Base-by-base conservation (phyloP, 23 tunicate species). In the Halocynthia aurantium region DNA sequence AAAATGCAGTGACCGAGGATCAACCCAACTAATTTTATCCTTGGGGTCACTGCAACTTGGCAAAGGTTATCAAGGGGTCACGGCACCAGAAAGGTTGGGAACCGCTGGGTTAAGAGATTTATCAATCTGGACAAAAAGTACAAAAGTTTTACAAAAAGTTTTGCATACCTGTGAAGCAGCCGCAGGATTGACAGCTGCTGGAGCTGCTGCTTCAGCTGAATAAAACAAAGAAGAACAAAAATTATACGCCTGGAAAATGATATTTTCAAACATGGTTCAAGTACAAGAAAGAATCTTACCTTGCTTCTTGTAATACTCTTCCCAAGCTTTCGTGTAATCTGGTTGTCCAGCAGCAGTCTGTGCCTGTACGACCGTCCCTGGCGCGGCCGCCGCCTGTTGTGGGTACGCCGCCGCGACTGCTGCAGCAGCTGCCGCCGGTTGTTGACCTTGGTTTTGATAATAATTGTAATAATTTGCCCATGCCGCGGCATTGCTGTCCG, bases 241-340 rank as follows among this genome's bases (percentile, higher is more conserved):
- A 31, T 31, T 31, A 31, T 31, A 31, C 2, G 17, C 63, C 4
- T 13, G 63, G 63, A 13, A n/a, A 58, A 58, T 58, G 4, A 58
- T 0, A 12, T 72, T 72, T 44, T 11, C 4, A 72, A 49, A 40
- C 51, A 1, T 40, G 4, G 18, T 11, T 40, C 2, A 72, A 15
- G 5, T 0, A 67, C 20, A n/a, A 67, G 4, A 67, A 15, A 67
- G 4, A 18, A 11, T 13, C 83, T 8, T 44, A 88, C 94, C 94
- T 22, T 81, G 84, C 69, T 79, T 85, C 85, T 96, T 96, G 70
- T 92, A 75, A 61, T 96, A 96, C 75, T 96, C 99, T 74, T 87
- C 89, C 99, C 99, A 96, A 22, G 96, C 98, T 80, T 96, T 96
- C 17, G 96, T 84, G 80, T 89, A 96, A 49, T 96, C 99, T 0